A percentile compares a stretch with the other conserved stretches of the same genome.
These are phyloP conservation scores for Aphelinus certus DNA, from an alignment of 1,140 invertebrate genomes.

Conservation along the genomic window DNA sequence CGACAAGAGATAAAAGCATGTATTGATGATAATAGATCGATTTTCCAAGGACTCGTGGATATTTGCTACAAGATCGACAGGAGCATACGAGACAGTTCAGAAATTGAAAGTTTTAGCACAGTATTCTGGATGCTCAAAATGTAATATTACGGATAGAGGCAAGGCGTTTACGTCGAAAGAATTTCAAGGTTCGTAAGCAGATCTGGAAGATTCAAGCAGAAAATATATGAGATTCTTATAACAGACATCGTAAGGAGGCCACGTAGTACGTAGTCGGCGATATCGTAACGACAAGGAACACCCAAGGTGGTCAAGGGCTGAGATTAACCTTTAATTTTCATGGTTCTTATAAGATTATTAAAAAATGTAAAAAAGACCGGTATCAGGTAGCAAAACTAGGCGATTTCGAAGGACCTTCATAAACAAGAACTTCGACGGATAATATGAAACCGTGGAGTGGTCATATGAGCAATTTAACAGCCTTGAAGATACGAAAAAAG, in stretches of 20 bases:
- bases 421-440: conserved; percentile 19
- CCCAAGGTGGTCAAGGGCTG: conserved; percentile 39
- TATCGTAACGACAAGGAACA: conserved; percentile 45
- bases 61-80: conserved; percentile 6
- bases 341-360: conserved; percentile 38
- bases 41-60: conserved; percentile 57
- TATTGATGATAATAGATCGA: conserved; percentile 55
- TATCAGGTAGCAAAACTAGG: conserved; percentile 35
- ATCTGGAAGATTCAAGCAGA: conserved; percentile 52
- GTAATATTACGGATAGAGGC: conserved; percentile 19
- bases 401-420: conserved; percentile 18
- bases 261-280: conserved; percentile 43
- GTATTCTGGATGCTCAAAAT: no score
- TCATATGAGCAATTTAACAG: no score
- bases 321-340: conserved; percentile 40
- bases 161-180: conserved; percentile 29
- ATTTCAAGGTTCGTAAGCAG: conserved; percentile 45
- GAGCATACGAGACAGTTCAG: no score
- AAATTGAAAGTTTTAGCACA: no score
- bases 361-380: conserved; percentile 35
- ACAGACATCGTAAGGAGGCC: conserved; percentile 43
- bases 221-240: conserved; percentile 49
- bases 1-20: conserved; percentile 58
- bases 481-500: no score
- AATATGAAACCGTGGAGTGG: no score